Conservation (phyloP, 2,113 vertebrate genomes). For the Mustela lutreola region DNA sequence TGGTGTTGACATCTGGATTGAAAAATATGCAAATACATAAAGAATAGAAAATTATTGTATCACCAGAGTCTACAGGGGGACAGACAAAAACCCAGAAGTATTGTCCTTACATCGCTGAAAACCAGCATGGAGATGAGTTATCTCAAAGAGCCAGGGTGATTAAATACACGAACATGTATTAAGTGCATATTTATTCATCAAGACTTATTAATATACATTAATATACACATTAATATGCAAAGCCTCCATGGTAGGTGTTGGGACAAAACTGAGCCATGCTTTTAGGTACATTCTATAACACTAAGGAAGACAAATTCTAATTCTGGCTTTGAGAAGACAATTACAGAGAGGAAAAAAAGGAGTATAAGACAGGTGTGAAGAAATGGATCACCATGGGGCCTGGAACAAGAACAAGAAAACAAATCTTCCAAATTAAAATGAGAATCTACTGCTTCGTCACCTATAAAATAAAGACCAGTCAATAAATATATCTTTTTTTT, state of each 20-base stretch:
- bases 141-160: neutral
- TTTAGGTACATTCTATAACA: neutral
- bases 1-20: neutral
- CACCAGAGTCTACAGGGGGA: neutral
- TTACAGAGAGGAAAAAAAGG: neutral
- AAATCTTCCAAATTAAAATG: neutral
- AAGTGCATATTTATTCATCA: neutral
- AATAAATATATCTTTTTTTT: neutral
- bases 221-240: neutral
- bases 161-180: neutral
- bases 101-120: neutral
- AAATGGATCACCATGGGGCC: neutral
- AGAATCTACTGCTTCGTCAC: neutral
- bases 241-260: neutral
- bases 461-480: neutral
- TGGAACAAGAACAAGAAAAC: neutral
- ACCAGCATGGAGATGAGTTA: neutral
- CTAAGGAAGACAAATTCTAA: neutral
- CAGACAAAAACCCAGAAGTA: neutral
- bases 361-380: neutral
- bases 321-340: constrained; percentile 25
- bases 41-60: neutral
- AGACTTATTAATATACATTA: neutral
- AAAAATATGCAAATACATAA: neutral
- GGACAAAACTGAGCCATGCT: constrained; percentile 40